phyloP scores from a whole-genome alignment of 2,797 vertebrate genomes.

The Myotis planiceps region DNA sequence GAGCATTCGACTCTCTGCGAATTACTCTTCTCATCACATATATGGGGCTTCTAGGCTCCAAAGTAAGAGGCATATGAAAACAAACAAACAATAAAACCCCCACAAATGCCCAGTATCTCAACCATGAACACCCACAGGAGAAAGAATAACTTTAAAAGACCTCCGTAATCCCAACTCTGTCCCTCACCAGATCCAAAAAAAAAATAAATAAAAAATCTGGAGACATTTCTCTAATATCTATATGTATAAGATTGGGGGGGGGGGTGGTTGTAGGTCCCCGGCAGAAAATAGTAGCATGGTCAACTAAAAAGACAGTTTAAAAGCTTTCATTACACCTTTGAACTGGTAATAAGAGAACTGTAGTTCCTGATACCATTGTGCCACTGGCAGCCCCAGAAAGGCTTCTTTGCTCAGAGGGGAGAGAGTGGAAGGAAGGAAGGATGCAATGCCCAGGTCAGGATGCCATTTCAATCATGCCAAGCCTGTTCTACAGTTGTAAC shows the following conservation, averaged over 20 bases:
- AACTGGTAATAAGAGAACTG: constrained; percentile 43
- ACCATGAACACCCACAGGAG: not conserved
- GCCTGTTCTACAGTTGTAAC: constrained; percentile 44
- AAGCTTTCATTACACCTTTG: constrained; percentile 52
- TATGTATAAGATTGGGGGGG: not conserved
- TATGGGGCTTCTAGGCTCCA: not conserved
- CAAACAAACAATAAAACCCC: no score
- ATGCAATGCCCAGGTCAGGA: not conserved
- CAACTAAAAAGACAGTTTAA: constrained; percentile 60
- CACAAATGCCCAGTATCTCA: not conserved
- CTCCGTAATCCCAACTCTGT: not conserved
- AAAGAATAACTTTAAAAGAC: not conserved
- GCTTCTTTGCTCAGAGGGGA: constrained; percentile 36
- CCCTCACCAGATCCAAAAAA: not conserved
- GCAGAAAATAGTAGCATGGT: not conserved
- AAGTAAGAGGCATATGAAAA: not conserved
- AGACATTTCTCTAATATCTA: not conserved
- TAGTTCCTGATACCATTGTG: not conserved
- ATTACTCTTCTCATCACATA: not conserved
- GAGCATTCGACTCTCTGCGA: not conserved
- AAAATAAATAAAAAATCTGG: not conserved
- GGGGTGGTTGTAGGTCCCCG: not conserved
- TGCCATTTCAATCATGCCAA: constrained; percentile 56
- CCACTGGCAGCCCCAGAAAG: constrained; percentile 43
- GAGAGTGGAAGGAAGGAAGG: constrained; percentile 51